Conservation (phyloP, 1,140 invertebrate genomes). For the Lasaia peninsularis region DNA sequence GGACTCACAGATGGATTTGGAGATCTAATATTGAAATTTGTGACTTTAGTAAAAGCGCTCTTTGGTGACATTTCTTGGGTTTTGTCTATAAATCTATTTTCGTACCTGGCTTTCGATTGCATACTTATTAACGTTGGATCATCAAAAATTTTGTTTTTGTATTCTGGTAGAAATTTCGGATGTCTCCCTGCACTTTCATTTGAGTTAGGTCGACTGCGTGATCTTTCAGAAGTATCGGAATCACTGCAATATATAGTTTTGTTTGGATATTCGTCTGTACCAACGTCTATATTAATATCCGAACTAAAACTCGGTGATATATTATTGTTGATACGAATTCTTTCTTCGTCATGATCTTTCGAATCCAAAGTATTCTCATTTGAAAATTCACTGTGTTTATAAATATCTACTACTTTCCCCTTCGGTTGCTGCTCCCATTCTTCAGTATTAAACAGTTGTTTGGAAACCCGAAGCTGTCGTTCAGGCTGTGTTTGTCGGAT, state of each 20-base stretch:
- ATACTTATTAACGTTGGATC: constrained; percentile 77
- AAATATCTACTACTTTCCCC: constrained; percentile 49
- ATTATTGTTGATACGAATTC: constrained; percentile 65
- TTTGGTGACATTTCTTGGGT: constrained; percentile 71
- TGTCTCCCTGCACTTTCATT: constrained; percentile 70
- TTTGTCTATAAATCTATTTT: constrained; percentile 60
- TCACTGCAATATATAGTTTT: constrained; percentile 72
- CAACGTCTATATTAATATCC: constrained; percentile 76
- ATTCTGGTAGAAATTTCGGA: constrained; percentile 69
- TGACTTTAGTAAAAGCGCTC: constrained; percentile 90
- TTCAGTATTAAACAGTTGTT: constrained; percentile 66
- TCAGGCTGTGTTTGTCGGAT: constrained; percentile 82
- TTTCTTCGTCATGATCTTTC: constrained; percentile 67
- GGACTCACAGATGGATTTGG: constrained; percentile 85
- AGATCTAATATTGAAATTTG: constrained; percentile 71
- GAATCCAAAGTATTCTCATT: constrained; percentile 57
- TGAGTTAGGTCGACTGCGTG: constrained; percentile 69
- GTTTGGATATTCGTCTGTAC: constrained; percentile 73
- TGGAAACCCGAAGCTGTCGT: constrained; percentile 78
- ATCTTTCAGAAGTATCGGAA: constrained; percentile 72
- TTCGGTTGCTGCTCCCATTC: constrained; percentile 65
- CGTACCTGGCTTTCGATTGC: constrained; percentile 71
- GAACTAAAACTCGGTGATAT: constrained; percentile 69
- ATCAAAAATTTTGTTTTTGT: constrained; percentile 79
- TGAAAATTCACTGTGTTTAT: constrained; percentile 62